Conservation (phyloP, 2,888 invertebrate genomes). For the Margaritifera margaritifera region DNA sequence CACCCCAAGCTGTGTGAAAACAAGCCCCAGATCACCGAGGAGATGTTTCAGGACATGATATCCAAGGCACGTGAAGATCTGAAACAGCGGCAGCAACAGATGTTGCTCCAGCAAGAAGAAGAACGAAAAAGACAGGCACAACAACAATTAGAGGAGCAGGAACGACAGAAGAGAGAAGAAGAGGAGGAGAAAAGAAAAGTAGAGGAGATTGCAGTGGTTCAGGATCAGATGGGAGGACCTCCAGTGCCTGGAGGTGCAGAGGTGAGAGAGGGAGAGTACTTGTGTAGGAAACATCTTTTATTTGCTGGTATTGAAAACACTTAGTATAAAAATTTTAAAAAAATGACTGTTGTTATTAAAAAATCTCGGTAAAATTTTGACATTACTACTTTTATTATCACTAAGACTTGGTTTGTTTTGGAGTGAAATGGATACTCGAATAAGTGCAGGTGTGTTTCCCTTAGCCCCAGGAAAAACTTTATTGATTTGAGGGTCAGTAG, state of each 20-base stretch:
- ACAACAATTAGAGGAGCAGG: background rate
- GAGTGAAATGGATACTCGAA: too few relatives aligned
- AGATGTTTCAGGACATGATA: slow-evolving; percentile 92
- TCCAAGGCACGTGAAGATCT: slow-evolving; percentile 76
- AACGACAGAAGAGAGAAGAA: background rate
- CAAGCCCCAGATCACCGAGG: slow-evolving; percentile 78
- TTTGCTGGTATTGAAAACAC: too few relatives aligned
- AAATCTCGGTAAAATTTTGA: too few relatives aligned
- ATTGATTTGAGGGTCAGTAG: too few relatives aligned
- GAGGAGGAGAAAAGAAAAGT: background rate
- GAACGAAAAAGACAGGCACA: background rate
- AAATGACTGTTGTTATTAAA: too few relatives aligned
- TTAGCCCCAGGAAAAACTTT: too few relatives aligned
- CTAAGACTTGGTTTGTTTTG: too few relatives aligned
- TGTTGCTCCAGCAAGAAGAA: slow-evolving; percentile 49
- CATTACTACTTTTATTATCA: too few relatives aligned
- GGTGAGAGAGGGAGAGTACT: background rate
- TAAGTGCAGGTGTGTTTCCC: too few relatives aligned
- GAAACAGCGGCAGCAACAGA: slow-evolving; percentile 58
- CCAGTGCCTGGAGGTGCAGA: background rate
- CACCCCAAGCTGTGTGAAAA: slow-evolving; percentile 65
- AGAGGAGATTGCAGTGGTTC: background rate
- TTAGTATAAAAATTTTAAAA: too few relatives aligned
- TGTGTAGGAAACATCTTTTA: too few relatives aligned
- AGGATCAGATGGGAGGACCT: background rate